Evolutionary conservation across 1,140 invertebrate genomes (phyloP), one percentile per base, ranked within the genome.

Genomic region (Tetraneura akinire): DNA sequence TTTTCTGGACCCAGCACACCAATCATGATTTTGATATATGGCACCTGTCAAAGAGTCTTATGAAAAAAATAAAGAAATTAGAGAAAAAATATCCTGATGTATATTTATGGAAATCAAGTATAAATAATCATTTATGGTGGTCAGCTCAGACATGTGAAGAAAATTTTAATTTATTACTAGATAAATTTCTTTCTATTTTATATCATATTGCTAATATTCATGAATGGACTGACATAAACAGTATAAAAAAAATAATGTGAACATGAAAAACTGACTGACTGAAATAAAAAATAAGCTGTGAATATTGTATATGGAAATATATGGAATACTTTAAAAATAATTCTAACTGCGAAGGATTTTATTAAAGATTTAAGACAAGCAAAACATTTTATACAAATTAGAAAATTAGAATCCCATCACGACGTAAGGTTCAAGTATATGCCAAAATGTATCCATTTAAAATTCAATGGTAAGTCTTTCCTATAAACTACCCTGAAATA

Each of bases 101-200:
- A 18, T 53, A 49, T 32, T 32, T 32, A 16, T 74, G 71, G 71
- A 74, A 74, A 11, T 16, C 37, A 6, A 74, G 71, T 16, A 74
- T 74, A 49, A 74, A 49, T 49, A 74, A 74, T 29, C 71, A 74
- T 53, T 49, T 74, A 53, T 74, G 71, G 71, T 73, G 70, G 70
- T 42, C 32, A 18, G 10, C 70, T 47, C 18, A 21, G 23, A 73
- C 45, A 0, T 73, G 71, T 53, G 26, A 53, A n/a, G 71, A 11
- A 9, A 23, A 74, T 53, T 21, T 16, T 5, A 10, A 5, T 26
- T 60, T 60, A 60, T 23, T 60, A 5, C 13, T 8, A 26, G 14
- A 60, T 26, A 60, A 60, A 60, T 60, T 29, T 26, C 26, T 23
- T 0, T 60, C 55, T 26, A 23, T 60, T 26, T 13, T 60, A 26